These are phyloP conservation scores for Dascillus cervinus DNA, from an alignment of 2,888 invertebrate genomes.

Conservation along the genomic window DNA sequence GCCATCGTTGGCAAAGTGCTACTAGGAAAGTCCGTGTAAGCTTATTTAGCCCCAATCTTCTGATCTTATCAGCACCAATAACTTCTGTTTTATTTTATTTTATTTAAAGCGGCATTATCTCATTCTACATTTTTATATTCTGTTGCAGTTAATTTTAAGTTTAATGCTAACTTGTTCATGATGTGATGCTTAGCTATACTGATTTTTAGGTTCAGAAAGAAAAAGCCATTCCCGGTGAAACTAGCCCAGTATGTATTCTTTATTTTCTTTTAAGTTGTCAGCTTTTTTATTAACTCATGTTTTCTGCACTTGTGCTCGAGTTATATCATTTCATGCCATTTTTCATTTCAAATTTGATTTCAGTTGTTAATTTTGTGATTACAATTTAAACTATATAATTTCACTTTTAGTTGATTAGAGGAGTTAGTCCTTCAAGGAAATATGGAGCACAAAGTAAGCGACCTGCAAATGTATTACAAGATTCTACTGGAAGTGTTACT, in stretches of 20 bases:
- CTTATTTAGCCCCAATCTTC: no score
- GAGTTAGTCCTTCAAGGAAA: constrained; percentile 45
- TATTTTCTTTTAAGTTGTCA: constrained; percentile 28
- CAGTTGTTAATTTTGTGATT: constrained; percentile 1
- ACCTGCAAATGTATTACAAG: constrained; percentile 31
- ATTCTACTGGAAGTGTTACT: constrained; percentile 39
- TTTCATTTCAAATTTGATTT: constrained; percentile 3
- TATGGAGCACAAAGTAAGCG: constrained; percentile 25
- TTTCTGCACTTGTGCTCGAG: constrained; percentile 1
- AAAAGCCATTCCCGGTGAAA: constrained; percentile 51
- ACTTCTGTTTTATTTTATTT: no score
- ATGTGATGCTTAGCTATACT: constrained; percentile 42
- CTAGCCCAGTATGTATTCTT: constrained; percentile 63
- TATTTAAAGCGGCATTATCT: no score
- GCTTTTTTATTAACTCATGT: no score
- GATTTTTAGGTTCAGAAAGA: constrained; percentile 31
- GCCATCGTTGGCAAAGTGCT: constrained; percentile 59
- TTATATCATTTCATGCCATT: constrained; percentile 1
- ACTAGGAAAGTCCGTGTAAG: constrained; percentile 75
- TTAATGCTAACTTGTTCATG: constrained; percentile 54
- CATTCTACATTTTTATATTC: no score
- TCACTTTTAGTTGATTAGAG: constrained; percentile 52
- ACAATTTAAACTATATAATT: no score
- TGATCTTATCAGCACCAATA: no score
- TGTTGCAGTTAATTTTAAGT: no score